A percentile compares a stretch with the other conserved stretches of the same genome.
Evolutionary conservation across 2,113 vertebrate species (phyloP).

Genomic region (Phyllostomus discolor): DNA sequence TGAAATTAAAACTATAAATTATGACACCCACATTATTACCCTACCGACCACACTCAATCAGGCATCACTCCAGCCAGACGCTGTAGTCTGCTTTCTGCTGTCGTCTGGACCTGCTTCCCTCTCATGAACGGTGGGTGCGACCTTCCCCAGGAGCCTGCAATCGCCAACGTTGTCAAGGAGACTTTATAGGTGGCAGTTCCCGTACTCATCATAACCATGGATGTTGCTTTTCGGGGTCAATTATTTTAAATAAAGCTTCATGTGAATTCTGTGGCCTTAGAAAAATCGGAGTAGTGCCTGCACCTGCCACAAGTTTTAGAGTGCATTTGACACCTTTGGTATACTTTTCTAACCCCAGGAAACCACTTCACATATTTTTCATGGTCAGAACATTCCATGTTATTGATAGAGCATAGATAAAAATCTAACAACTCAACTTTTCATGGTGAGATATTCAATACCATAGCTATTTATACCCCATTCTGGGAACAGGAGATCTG

Average conservation of each 20-base stretch:
- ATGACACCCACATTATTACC: too few species aligned
- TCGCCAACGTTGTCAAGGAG: neutral
- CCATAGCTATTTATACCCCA: constrained; percentile 31
- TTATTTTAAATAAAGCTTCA: neutral
- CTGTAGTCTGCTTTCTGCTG: neutral
- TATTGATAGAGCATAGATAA: constrained; percentile 9
- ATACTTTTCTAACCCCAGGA: neutral
- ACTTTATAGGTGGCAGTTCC: neutral
- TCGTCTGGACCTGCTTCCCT: neutral
- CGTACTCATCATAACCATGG: neutral
- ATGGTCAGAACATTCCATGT: neutral
- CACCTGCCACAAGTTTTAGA: neutral
- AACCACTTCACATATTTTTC: neutral
- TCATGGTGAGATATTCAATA: neutral
- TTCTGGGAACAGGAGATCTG: constrained; percentile 44
- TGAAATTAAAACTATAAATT: too few species aligned
- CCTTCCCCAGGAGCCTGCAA: neutral
- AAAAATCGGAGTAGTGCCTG: neutral
- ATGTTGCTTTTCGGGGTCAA: neutral
- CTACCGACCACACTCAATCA: too few species aligned
- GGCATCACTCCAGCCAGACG: too few species aligned
- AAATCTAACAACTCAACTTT: constrained; percentile 24
- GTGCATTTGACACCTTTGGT: neutral
- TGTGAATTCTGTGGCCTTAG: neutral
- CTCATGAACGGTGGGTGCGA: neutral